Evolutionary conservation across 2,113 vertebrate genomes (phyloP), one percentile per base, ranked within the genome.

Genomic region (Aleadryas rufinucha): DNA sequence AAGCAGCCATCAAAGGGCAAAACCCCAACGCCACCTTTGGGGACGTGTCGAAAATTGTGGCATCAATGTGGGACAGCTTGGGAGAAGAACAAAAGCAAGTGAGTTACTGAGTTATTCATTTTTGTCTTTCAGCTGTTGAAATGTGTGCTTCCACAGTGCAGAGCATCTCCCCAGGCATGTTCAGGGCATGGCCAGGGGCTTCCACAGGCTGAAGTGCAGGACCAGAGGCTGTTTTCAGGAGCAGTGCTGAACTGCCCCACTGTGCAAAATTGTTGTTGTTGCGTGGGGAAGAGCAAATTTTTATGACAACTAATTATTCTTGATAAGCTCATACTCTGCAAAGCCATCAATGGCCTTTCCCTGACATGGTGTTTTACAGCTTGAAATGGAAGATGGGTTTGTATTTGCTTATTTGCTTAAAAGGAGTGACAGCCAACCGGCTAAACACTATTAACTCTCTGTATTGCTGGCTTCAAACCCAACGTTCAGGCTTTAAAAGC

Each of bases 61-160:
- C 99, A 1, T 99, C 99, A 1, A 99, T 99, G 99, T 99, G 99
- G 99, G 99, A 99, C 92, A 99, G 99, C 59, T 70, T 99, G 93
- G 99, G 99, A 87, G 99, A 99, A 97, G 99, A 99, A 90, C 99
- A 99, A 94, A 99, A 99, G 91, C 99, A 99, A 98, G 99, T 99
- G 89, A 96, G 97, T 96, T 50, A 26, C 45, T 63, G 61, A 57
- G 37, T 6, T 42, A 2, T n/a, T 49, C 5, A 5, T 26, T 24
- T 44, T 31, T 45, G 35, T 5, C 22, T 44, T 56, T 41, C 45
- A 23, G 8, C 65, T 26, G 6, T 14, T 66, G 39, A 13, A 33
- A 31, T 27, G 27, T 21, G 41, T 2, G 26, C 87, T 44, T 23
- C 53, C 18, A 3, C 1, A 0, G 50, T 16, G 6, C 11, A 39